A percentile compares a stretch with the other conserved stretches of the same genome.
Evolutionary conservation across 2,113 vertebrate genomes (phyloP).

Genomic region (Ifrita kowaldi): DNA sequence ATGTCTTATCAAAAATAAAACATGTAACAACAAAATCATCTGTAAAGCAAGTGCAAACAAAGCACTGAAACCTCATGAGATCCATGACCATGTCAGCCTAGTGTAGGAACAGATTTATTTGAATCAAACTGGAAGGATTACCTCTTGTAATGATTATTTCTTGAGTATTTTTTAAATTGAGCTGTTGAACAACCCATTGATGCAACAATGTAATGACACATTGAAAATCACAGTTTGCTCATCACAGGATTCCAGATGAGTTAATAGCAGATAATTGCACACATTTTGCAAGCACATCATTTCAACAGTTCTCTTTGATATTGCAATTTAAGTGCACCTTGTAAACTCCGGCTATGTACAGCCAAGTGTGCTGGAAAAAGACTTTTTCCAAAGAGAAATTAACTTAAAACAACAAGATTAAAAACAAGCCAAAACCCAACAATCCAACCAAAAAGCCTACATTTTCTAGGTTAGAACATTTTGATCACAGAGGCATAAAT

Average conservation of each 20-base stretch:
- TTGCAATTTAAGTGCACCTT: conserved; percentile 44
- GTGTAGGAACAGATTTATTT: conserved; percentile 31
- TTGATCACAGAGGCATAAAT: background rate
- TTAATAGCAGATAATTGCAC: conserved; percentile 63
- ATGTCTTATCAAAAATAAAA: conserved; percentile 8
- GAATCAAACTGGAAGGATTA: conserved; percentile 42
- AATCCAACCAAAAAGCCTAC: background rate
- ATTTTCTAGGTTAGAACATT: background rate
- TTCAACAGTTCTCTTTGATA: conserved; percentile 45
- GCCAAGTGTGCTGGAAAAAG: background rate
- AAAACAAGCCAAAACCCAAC: background rate
- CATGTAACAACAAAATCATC: background rate
- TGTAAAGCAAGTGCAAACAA: conserved; percentile 22
- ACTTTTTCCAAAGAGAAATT: background rate
- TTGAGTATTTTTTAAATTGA: conserved; percentile 58
- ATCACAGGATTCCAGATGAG: conserved; percentile 59
- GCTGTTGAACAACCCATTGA: conserved; percentile 55
- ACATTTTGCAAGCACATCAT: conserved; percentile 45
- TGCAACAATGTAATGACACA: conserved; percentile 64
- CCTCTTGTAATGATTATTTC: conserved; percentile 55
- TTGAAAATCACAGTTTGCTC: conserved; percentile 67
- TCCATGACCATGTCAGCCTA: conserved; percentile 18
- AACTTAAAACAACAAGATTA: background rate
- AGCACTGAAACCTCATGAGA: conserved; percentile 23
- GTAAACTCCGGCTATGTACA: conserved; percentile 7